Evolutionary conservation across 2,113 vertebrate genomes (phyloP), one percentile per base, ranked within the genome.

Genomic region (Ellobius talpinus): DNA sequence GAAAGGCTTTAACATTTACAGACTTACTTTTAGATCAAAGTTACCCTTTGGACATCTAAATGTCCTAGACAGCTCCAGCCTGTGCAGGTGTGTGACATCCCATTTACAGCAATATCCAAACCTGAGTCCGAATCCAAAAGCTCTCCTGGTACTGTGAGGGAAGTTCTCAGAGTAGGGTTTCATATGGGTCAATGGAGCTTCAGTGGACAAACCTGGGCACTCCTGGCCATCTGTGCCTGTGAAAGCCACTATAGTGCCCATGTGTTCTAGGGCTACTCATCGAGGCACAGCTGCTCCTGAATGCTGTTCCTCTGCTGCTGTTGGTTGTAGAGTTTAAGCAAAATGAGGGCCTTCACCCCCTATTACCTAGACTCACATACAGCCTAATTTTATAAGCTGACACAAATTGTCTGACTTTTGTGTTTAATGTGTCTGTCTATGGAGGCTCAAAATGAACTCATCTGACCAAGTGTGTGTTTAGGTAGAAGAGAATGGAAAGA

Each of bases 1-100:
- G 78, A 66, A 26, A 91, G 36, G 0, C 0, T 63, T 90, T 76
- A 85, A 88, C 39, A 14, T 94, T 85, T 63, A 58, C 58, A 58
- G 45, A n/a, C 33, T 87, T 70, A 72, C 47, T 95, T 94, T 92
- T 14, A 96, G 45, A 86, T 86, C 66, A 45, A 78, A 94, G 72
- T 65, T 92, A 73, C 31, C 1, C 50, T 77, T 95, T 70, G 50
- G 76, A 90, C 82, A 58, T 76, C 65, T 84, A 55, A 90, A 84
- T 39, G 91, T 79, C 77, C 39, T 33, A 91, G 52, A 26, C 36
- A 78, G 13, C n/a, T 36, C 21, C 39, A 84, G 14, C 42, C 45
- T 90, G 36, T 82, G 45, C 88, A 82, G 73, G 50, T 85, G 33
- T 9, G 10, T 78, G 42, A 5, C 29, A 42, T 74, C 11, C 58